A percentile compares a stretch with the other conserved stretches of the same genome.
Conservation (phyloP, 2,888 invertebrate species). For the Nesidiocoris tenuis region DNA sequence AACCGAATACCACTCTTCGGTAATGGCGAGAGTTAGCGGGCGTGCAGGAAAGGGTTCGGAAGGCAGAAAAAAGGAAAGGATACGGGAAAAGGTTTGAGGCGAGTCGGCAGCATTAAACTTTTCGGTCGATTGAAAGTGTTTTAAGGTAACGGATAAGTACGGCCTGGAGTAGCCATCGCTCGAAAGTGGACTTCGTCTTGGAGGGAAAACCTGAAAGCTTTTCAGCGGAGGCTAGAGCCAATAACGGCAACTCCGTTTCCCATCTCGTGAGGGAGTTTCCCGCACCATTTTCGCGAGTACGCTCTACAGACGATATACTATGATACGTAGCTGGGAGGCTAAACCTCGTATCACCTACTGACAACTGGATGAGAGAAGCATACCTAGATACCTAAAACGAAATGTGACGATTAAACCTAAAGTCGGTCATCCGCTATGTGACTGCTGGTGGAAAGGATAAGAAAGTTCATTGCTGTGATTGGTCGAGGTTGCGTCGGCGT, state of each 20-base stretch:
- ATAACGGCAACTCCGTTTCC: conserved; percentile 18
- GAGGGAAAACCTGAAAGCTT: conserved; percentile 45
- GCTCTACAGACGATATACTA: no score
- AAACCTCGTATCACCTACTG: no score
- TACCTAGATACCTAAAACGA: no score
- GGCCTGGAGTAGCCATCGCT: conserved; percentile 41
- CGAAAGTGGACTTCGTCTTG: conserved; percentile 35
- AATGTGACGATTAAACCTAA: no score
- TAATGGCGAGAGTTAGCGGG: conserved; percentile 30
- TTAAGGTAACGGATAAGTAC: conserved; percentile 45
- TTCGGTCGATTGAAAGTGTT: conserved; percentile 45
- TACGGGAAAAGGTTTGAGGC: conserved; percentile 5
- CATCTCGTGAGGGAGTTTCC: conserved; percentile 1
- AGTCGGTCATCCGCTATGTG: no score
- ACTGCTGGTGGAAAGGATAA: no score
- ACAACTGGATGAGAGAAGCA: no score
- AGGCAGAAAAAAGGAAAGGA: background rate
- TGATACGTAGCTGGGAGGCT: background rate
- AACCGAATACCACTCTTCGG: conserved; percentile 26
- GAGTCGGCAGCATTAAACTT: conserved; percentile 43
- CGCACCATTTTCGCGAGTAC: background rate
- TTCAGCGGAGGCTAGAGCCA: conserved; percentile 38
- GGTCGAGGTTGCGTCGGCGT: no score
- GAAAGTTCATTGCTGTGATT: no score
- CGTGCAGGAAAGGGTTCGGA: background rate